These are phyloP conservation scores for Erynnis tages DNA, from an alignment of 2,888 invertebrate species.

Conservation along the genomic window DNA sequence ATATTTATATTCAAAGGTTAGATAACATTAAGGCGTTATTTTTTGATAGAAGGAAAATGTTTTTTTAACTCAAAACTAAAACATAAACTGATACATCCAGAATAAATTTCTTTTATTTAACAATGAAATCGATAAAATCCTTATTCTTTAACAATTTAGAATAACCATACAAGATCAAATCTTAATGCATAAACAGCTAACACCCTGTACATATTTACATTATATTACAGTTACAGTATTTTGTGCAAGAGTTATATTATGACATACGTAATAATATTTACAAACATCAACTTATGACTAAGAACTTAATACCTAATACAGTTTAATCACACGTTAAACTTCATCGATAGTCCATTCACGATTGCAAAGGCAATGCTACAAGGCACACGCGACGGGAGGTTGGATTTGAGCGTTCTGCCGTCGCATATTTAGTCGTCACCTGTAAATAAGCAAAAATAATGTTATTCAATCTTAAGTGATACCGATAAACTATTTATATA, in stretches of 20 bases:
- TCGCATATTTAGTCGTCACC: slow-evolving; percentile 73
- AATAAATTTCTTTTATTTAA: too few relatives aligned
- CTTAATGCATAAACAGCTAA: background rate
- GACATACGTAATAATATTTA: background rate
- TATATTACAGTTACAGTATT: background rate
- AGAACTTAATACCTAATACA: too few relatives aligned
- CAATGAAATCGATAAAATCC: too few relatives aligned
- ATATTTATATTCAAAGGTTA: too few relatives aligned
- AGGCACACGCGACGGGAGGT: slow-evolving; percentile 68
- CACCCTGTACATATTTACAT: background rate
- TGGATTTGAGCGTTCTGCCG: slow-evolving; percentile 71
- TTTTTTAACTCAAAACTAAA: too few relatives aligned
- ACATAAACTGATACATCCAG: too few relatives aligned
- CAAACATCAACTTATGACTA: background rate
- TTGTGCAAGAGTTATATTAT: background rate
- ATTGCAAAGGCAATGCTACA: slow-evolving; percentile 41
- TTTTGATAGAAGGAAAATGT: too few relatives aligned
- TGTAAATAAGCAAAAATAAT: slow-evolving; percentile 47
- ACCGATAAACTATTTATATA: too few relatives aligned
- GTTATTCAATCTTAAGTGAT: too few relatives aligned
- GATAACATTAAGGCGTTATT: too few relatives aligned
- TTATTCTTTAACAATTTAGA: too few relatives aligned
- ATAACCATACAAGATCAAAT: background rate
- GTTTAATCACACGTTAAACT: too few relatives aligned
- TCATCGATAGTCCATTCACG: background rate